Evolutionary conservation across 2,113 vertebrate genomes (phyloP).

Genomic region (Dipodomys merriami): DNA sequence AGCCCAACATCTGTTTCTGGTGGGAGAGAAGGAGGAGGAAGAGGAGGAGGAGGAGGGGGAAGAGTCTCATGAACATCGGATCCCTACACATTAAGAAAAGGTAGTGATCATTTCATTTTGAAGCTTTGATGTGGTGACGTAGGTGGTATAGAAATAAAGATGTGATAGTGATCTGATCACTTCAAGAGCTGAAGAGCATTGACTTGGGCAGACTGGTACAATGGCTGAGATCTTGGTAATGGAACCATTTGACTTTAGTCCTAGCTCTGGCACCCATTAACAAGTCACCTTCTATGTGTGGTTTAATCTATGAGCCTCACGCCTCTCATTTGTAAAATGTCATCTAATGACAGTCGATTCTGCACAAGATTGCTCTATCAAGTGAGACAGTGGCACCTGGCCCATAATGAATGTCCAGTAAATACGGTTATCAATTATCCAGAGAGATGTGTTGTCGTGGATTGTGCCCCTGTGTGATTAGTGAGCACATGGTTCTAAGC

Average conservation of each 20-base stretch:
- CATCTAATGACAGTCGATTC: not conserved
- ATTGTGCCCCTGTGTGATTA: not conserved
- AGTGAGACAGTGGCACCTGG: not conserved
- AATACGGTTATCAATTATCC: not conserved
- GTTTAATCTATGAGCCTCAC: not conserved
- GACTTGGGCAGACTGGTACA: not conserved
- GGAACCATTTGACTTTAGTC: not conserved
- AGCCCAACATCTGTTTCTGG: not conserved
- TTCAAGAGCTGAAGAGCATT: not conserved
- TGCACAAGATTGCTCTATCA: not conserved
- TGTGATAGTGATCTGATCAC: not conserved
- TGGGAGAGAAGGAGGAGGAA: not conserved
- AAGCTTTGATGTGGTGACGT: not conserved
- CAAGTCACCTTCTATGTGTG: not conserved
- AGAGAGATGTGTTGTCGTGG: not conserved
- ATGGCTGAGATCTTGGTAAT: not conserved
- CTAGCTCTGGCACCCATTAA: not conserved
- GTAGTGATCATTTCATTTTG: not conserved
- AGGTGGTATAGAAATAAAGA: not conserved
- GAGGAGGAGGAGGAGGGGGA: not conserved
- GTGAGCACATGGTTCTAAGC: not conserved
- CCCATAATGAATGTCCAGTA: not conserved
- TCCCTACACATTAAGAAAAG: not conserved
- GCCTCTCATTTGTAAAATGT: conserved; percentile 2
- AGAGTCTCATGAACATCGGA: not conserved